These are phyloP conservation scores for Electrophaes corylata DNA, from an alignment of 2,888 invertebrate genomes.

Conservation along the genomic window DNA sequence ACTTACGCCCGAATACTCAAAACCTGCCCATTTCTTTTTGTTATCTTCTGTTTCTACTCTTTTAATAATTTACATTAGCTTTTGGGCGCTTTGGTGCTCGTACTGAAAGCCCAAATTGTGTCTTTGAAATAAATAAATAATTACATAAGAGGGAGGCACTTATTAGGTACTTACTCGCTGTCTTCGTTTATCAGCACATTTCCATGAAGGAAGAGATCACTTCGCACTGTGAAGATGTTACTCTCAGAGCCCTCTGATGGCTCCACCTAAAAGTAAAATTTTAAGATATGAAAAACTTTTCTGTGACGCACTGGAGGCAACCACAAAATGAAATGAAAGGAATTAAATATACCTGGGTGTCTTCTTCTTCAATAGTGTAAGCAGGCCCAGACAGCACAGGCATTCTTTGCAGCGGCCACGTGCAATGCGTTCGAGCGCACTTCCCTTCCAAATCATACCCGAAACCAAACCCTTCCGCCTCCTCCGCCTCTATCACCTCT, in stretches of 20 bases:
- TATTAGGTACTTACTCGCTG: conserved; percentile 69
- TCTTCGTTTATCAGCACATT: conserved; percentile 73
- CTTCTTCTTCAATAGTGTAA: conserved; percentile 58
- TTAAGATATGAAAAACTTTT: not conserved
- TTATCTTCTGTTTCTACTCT: too few species aligned
- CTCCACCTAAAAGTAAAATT: conserved; percentile 56
- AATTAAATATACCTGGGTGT: conserved; percentile 47
- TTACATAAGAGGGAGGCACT: too few species aligned
- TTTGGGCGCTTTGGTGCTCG: too few species aligned
- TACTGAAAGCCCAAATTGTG: too few species aligned
- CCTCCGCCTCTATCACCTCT: not conserved
- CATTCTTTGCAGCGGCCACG: conserved; percentile 68
- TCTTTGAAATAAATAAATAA: too few species aligned
- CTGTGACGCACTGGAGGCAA: too few species aligned
- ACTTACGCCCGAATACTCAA: too few species aligned
- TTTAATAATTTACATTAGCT: too few species aligned
- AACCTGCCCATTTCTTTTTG: too few species aligned
- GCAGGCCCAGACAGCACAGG: conserved; percentile 13
- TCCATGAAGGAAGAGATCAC: conserved; percentile 76
- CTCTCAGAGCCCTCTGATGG: conserved; percentile 65
- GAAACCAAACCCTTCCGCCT: conserved; percentile 14
- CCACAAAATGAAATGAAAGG: too few species aligned
- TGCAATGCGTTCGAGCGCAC: conserved; percentile 77
- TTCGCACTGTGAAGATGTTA: conserved; percentile 70
- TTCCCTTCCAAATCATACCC: conserved; percentile 39